Base-by-base conservation (phyloP, 2,797 vertebrate genomes). In the Steatocranus sp. region DNA sequence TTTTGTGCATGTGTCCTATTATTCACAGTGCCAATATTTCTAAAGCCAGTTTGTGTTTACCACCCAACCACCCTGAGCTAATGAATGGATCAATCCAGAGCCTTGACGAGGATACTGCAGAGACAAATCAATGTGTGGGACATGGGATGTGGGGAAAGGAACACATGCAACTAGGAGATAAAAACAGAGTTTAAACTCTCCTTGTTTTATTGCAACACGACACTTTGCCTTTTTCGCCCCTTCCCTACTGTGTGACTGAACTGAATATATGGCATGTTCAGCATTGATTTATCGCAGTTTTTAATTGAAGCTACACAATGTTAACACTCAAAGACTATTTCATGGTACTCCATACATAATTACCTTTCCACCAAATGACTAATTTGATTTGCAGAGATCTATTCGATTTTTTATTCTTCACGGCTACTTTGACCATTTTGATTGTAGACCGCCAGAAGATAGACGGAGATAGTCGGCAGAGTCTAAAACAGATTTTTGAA, bases 81-180 rank as follows among this genome's bases (percentile, higher is more conserved):
- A 63, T 48, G 63, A 87, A 85, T 4, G 53, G 48, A 92, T 91
- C 66, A n/a, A 90, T 92, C 43, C 61, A 53, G 53, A 81, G 82
- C 76, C 70, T 86, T 84, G 80, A 86, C 53, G 87, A 86, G 91
- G 88, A 91, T 51, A 36, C 77, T 87, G 53, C 81, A 79, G 83
- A 87, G 84, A 86, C 78, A 85, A 82, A 92, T 93, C 88, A 83
- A 91, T 93, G 70, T 25, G 80, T 53, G 68, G 85, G 79, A 56
- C 6, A n/a, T 12, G 4, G 76, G 36, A 36, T 80, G 56, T 83
- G 80, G 53, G 74, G 58, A 78, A 76, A 85, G 74, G 61, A 75
- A 70, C 49, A 43, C 58, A 70, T 82, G 17, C 81, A 49, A 79
- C 54, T 4, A 7, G 15, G 36, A 50, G 32, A 68, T 54, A 51